Conservation (phyloP, 1,140 invertebrate species). For the Melitaea cinxia region DNA sequence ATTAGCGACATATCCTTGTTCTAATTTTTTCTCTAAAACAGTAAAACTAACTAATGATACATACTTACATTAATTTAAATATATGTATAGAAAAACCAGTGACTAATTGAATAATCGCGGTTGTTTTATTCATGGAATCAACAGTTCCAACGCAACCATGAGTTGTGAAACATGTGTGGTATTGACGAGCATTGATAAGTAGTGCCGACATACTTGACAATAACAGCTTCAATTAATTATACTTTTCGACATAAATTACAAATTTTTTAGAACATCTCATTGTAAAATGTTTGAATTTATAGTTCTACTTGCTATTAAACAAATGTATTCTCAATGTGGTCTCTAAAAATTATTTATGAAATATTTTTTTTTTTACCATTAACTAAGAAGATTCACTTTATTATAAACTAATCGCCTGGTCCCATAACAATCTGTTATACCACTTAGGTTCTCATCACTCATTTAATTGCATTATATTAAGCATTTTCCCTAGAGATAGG, state of each 20-base stretch:
- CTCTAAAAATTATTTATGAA: too few species aligned
- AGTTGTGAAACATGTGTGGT: slow-evolving; percentile 22
- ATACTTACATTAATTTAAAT: slow-evolving; percentile 2
- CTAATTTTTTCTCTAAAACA: slow-evolving; percentile 6
- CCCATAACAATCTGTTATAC: slow-evolving; percentile 62
- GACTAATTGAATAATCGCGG: slow-evolving; percentile 17
- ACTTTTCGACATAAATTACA: slow-evolving; percentile 4
- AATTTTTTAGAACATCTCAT: too few species aligned
- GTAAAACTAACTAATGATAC: neutral
- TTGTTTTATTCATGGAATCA: slow-evolving; percentile 22
- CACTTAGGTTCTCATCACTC: slow-evolving; percentile 75
- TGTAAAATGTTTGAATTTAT: too few species aligned
- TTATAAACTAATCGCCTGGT: slow-evolving; percentile 19
- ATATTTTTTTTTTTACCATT: too few species aligned
- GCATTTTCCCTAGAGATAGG: slow-evolving; percentile 52
- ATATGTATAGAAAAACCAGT: slow-evolving; percentile 17
- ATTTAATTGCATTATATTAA: slow-evolving; percentile 71
- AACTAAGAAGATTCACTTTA: slow-evolving; percentile 1
- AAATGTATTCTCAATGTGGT: too few species aligned
- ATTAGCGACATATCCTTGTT: neutral
- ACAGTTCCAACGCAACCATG: slow-evolving; percentile 22
- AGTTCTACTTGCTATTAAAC: too few species aligned
- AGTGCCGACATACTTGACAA: slow-evolving; percentile 1
- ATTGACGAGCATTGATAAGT: slow-evolving; percentile 20
- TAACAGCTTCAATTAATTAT: slow-evolving; percentile 3